These are phyloP conservation scores for Melangyna quadrimaculata DNA, from an alignment of 2,888 invertebrate genomes.

Conservation along the genomic window DNA sequence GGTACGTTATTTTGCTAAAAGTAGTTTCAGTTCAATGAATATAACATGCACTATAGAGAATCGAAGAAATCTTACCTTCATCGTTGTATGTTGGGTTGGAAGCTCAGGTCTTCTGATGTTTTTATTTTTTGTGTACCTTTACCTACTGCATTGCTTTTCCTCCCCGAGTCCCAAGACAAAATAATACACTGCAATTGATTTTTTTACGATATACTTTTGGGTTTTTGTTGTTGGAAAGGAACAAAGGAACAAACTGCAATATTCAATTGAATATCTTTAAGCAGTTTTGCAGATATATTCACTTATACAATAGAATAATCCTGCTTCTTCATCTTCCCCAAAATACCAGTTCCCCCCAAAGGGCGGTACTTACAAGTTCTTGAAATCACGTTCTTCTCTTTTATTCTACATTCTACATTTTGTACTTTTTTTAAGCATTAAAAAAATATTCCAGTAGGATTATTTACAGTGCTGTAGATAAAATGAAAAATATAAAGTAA, in stretches of 20 bases:
- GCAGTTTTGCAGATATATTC: background rate
- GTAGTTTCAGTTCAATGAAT: background rate
- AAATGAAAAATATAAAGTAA: background rate
- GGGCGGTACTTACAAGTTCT: slow-evolving; percentile 42
- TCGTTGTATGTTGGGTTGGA: background rate
- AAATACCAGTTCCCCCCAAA: background rate
- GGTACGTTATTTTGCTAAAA: slow-evolving; percentile 21
- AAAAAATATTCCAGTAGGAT: slow-evolving; percentile 57
- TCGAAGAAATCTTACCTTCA: slow-evolving; percentile 6
- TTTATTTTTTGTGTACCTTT: background rate
- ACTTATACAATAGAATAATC: background rate
- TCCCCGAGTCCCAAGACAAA: background rate
- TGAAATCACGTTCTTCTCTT: slow-evolving; percentile 52
- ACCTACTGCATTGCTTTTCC: background rate
- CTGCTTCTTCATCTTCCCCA: slow-evolving; percentile 6
- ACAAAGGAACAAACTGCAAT: slow-evolving; percentile 8
- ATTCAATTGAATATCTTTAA: slow-evolving; percentile 40
- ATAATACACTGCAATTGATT: slow-evolving; percentile 46
- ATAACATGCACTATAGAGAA: background rate
- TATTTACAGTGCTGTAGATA: slow-evolving; percentile 41
- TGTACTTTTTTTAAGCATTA: slow-evolving; percentile 26
- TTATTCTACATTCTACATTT: background rate
- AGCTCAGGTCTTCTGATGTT: background rate
- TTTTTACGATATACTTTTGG: slow-evolving; percentile 14
- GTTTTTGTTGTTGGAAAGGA: slow-evolving; percentile 28